Evolutionary conservation across 2,797 vertebrate genomes (phyloP).

Genomic region (Sparidentex hasta): DNA sequence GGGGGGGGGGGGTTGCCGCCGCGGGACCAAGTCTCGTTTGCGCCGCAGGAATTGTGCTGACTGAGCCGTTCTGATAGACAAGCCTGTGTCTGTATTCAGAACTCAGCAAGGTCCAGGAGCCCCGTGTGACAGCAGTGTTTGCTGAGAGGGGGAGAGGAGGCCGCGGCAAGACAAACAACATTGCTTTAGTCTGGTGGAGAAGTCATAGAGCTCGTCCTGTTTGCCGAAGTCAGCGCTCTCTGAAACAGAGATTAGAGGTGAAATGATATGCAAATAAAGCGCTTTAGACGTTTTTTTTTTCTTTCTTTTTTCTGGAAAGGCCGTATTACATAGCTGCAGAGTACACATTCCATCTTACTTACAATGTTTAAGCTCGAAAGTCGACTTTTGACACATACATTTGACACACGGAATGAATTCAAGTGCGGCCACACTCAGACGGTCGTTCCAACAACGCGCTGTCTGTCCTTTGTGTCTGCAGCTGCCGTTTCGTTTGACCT

Average conservation of each 20-base stretch:
- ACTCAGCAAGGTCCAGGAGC: conserved; percentile 59
- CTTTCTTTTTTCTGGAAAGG: conserved; percentile 1
- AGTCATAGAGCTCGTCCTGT: conserved; percentile 33
- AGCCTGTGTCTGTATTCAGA: conserved; percentile 63
- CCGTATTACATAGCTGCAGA: neutral
- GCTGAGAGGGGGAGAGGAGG: conserved; percentile 48
- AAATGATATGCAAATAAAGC: conserved; percentile 39
- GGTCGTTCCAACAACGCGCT: conserved; percentile 15
- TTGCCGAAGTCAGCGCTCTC: conserved; percentile 38
- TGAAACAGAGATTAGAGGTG: conserved; percentile 25
- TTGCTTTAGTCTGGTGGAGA: conserved; percentile 35
- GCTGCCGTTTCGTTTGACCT: conserved; percentile 60
- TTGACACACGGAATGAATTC: conserved; percentile 50
- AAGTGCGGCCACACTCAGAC: conserved; percentile 35
- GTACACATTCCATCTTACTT: conserved; percentile 25
- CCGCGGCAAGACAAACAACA: conserved; percentile 57
- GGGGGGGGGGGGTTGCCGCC: too few relatives aligned
- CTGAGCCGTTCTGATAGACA: conserved; percentile 66
- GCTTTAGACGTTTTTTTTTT: neutral
- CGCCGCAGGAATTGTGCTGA: conserved; percentile 76
- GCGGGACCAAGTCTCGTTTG: conserved; percentile 63
- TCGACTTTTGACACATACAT: conserved; percentile 46
- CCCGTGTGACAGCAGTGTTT: conserved; percentile 68
- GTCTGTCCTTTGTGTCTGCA: conserved; percentile 31
- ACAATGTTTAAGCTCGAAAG: conserved; percentile 33